phyloP scores from a whole-genome alignment of 2,113 vertebrate genomes.

The Perca schrenkii region DNA sequence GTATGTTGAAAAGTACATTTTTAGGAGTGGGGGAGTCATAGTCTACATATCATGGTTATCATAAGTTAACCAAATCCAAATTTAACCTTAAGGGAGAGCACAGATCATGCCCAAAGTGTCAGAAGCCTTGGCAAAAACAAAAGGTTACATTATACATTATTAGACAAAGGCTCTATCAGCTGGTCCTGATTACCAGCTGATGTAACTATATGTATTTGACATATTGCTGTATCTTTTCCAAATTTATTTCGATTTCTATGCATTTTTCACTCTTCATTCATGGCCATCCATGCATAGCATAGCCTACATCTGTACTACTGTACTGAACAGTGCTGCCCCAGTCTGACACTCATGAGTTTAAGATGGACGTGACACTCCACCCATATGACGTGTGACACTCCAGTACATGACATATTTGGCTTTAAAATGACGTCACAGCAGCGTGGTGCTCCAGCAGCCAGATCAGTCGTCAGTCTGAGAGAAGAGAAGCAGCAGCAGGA shows the following conservation, averaged over 20 bases:
- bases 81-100: background rate
- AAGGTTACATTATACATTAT: background rate
- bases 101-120: background rate
- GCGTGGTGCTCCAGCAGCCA: slow-evolving; percentile 75
- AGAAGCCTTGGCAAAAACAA: background rate
- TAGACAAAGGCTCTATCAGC: background rate
- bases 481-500: slow-evolving; percentile 75
- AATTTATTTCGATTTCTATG: background rate
- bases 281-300: too few relatives aligned
- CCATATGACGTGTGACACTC: slow-evolving; percentile 37
- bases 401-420: slow-evolving; percentile 66
- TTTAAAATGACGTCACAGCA: slow-evolving; percentile 85
- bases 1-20: background rate
- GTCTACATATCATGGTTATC: background rate
- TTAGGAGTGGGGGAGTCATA: background rate
- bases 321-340: background rate
- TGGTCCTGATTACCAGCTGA: background rate
- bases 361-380: slow-evolving; percentile 31
- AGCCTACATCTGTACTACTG: background rate
- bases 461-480: slow-evolving; percentile 81
- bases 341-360: slow-evolving; percentile 29
- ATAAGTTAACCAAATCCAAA: background rate
- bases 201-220: background rate
- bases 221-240: background rate
- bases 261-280: background rate